These are phyloP conservation scores for Cataglyphis albicans DNA, from an alignment of 2,888 invertebrate species.

Conservation along the genomic window DNA sequence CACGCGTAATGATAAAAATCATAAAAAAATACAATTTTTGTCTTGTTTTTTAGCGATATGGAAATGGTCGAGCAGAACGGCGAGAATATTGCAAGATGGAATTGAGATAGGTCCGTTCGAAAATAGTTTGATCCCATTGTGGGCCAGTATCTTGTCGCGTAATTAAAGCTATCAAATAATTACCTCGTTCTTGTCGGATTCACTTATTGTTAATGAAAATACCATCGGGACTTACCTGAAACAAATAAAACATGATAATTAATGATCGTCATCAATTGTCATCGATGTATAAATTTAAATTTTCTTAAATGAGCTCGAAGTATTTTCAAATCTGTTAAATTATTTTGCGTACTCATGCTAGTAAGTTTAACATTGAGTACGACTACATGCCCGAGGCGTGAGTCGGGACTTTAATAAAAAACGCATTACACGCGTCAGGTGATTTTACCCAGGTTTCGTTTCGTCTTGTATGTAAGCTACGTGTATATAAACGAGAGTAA, in stretches of 20 bases:
- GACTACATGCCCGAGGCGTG: constrained; percentile 38
- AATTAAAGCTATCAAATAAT: constrained; percentile 8
- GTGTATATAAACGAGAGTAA: constrained; percentile 59
- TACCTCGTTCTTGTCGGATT: constrained; percentile 11
- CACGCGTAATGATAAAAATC: not conserved
- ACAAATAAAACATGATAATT: constrained; percentile 44
- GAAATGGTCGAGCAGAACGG: not conserved
- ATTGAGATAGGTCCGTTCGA: not conserved
- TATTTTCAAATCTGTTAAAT: constrained; percentile 32
- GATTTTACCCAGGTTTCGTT: constrained; percentile 79
- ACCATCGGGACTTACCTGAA: constrained; percentile 62
- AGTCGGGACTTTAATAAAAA: constrained; percentile 81
- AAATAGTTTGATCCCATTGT: not conserved
- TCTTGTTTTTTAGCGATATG: constrained; percentile 16
- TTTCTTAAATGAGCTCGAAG: not conserved
- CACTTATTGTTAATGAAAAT: not conserved
- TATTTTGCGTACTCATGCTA: constrained; percentile 41
- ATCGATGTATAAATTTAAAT: not conserved
- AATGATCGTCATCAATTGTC: not conserved
- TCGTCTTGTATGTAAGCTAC: constrained; percentile 71
- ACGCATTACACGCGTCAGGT: constrained; percentile 83
- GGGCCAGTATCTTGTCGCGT: not conserved
- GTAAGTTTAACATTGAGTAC: constrained; percentile 56
- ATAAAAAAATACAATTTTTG: constrained; percentile 27
- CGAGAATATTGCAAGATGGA: not conserved